Conservation (phyloP, 2,113 vertebrate genomes). For the Danio rerio region DNA sequence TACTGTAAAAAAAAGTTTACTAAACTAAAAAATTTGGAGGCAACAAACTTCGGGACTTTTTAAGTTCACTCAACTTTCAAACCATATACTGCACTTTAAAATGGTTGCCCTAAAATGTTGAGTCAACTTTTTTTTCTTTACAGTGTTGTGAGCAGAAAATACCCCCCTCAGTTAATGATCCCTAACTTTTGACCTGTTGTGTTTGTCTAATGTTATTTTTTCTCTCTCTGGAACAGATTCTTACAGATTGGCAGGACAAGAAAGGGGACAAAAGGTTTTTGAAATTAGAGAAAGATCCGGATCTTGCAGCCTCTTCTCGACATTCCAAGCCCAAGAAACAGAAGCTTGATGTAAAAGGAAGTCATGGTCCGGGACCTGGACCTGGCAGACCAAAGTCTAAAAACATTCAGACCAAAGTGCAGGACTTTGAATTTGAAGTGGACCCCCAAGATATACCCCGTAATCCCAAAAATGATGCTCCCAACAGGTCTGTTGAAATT, state of each 20-base stretch:
- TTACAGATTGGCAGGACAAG: slow-evolving; percentile 99
- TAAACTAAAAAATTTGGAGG: too few species aligned
- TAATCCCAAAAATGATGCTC: slow-evolving; percentile 97
- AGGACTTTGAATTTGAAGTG: slow-evolving; percentile 95
- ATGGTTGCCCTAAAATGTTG: too few species aligned
- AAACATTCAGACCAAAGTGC: slow-evolving; percentile 93
- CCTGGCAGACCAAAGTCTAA: slow-evolving; percentile 95
- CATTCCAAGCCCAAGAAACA: slow-evolving; percentile 96
- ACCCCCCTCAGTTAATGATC: too few species aligned
- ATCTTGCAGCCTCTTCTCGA: slow-evolving; percentile 86
- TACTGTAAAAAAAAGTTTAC: too few species aligned
- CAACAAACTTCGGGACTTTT: too few species aligned
- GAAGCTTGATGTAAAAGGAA: slow-evolving; percentile 91
- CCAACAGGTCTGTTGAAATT: slow-evolving; percentile 84
- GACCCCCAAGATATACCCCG: slow-evolving; percentile 94
- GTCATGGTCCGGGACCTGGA: slow-evolving; percentile 89
- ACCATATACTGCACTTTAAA: too few species aligned
- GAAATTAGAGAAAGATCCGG: slow-evolving; percentile 91
- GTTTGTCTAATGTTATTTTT: neutral
- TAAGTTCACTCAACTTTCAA: too few species aligned
- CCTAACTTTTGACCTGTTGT: too few species aligned
- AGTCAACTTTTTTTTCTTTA: too few species aligned
- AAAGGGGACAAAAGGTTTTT: slow-evolving; percentile 94
- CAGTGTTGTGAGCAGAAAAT: too few species aligned
- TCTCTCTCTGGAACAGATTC: slow-evolving; percentile 80